Conservation (phyloP, 2,797 vertebrate species). For the Miichthys miiuy region DNA sequence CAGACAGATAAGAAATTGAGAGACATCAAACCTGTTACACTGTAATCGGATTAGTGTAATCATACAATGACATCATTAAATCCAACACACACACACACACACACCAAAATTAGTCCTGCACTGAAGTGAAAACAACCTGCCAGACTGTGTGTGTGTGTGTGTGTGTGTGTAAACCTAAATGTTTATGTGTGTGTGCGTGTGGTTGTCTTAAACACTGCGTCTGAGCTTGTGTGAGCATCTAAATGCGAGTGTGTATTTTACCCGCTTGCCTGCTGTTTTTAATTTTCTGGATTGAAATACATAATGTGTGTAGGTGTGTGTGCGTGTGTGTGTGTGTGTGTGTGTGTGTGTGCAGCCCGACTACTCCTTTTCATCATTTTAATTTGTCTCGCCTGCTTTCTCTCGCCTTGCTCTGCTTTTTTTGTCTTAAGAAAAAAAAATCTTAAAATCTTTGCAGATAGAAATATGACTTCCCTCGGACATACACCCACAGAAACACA, state of each 20-base stretch:
- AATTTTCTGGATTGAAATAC: slow-evolving; percentile 43
- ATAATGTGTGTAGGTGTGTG: slow-evolving; percentile 23
- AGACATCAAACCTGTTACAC: slow-evolving; percentile 65
- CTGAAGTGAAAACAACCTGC: slow-evolving; percentile 23
- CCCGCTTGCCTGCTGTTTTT: slow-evolving; percentile 29
- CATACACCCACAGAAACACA: background rate
- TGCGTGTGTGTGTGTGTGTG: slow-evolving; percentile 12
- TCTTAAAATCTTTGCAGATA: background rate
- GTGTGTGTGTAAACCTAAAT: background rate
- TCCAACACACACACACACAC: slow-evolving; percentile 40
- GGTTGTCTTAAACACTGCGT: background rate
- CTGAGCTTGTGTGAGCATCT: background rate
- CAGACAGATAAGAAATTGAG: slow-evolving; percentile 52
- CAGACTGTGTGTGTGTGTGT: slow-evolving; percentile 9
- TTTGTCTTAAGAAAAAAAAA: slow-evolving; percentile 7
- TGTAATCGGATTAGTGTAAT: slow-evolving; percentile 73
- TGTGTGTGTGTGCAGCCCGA: slow-evolving; percentile 8
- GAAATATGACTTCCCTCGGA: background rate
- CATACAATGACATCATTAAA: slow-evolving; percentile 66
- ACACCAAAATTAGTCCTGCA: slow-evolving; percentile 7
- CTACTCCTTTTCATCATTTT: slow-evolving; percentile 40
- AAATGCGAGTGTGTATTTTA: slow-evolving; percentile 3
- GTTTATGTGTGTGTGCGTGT: slow-evolving; percentile 1
- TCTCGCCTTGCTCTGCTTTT: slow-evolving; percentile 22
- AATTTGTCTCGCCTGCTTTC: slow-evolving; percentile 41